phyloP scores from a whole-genome alignment of 2,113 vertebrate genomes.

The Ancistrus triradiatus region DNA sequence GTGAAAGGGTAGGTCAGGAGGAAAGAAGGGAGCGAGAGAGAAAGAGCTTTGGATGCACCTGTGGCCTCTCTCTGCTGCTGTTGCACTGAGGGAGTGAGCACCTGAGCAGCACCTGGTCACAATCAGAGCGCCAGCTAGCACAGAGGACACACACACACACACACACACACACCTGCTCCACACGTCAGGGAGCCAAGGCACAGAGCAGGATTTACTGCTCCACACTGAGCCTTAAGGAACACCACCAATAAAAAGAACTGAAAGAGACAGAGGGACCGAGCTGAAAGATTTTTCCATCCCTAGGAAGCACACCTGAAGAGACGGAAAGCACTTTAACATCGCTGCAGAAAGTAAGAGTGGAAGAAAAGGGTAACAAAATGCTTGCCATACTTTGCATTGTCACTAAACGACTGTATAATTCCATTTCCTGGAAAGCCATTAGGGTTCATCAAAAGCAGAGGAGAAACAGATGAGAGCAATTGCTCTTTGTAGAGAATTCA shows the following conservation, averaged over 20 bases:
- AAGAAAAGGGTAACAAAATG: conserved; percentile 52
- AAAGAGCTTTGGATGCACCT: conserved; percentile 60
- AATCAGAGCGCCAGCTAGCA: conserved; percentile 22
- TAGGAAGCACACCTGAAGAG: conserved; percentile 26
- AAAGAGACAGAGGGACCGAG: neutral
- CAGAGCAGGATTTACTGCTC: conserved; percentile 56
- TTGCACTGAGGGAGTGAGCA: conserved; percentile 57
- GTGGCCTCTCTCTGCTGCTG: conserved; percentile 60
- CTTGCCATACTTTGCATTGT: conserved; percentile 57
- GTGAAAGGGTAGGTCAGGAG: neutral
- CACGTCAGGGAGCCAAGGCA: conserved; percentile 48
- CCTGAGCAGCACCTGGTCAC: conserved; percentile 77
- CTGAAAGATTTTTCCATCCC: conserved; percentile 7
- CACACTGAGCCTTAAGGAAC: conserved; percentile 54
- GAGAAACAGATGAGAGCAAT: conserved; percentile 64
- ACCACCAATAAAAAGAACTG: conserved; percentile 45
- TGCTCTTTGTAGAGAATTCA: conserved; percentile 61
- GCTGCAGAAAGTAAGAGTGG: neutral
- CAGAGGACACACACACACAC: conserved; percentile 9
- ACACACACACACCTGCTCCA: conserved; percentile 24
- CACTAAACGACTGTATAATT: conserved; percentile 70
- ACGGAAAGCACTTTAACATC: too few relatives aligned
- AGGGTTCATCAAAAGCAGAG: conserved; percentile 70
- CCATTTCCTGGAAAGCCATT: conserved; percentile 74
- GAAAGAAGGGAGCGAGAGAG: conserved; percentile 17